These are phyloP conservation scores for Lordiphosa collinella DNA, from an alignment of 1,140 invertebrate species.

Conservation along the genomic window DNA sequence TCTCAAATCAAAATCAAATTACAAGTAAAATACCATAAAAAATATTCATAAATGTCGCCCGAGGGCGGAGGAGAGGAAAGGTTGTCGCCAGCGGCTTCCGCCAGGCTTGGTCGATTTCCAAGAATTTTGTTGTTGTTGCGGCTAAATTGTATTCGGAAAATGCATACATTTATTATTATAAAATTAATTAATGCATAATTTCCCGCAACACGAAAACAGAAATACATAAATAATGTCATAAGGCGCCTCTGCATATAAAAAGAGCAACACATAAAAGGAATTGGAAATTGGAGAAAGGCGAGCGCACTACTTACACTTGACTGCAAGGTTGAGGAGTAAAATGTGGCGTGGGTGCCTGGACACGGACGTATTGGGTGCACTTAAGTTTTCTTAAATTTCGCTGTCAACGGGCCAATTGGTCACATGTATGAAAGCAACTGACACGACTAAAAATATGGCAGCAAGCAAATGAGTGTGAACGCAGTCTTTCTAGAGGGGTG, in stretches of 20 bases:
- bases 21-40: conserved; percentile 12
- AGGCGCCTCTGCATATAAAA: not conserved
- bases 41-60: conserved; percentile 1
- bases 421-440: too few species aligned
- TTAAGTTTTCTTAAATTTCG: too few species aligned
- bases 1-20: conserved; percentile 20
- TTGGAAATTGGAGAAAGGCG: not conserved
- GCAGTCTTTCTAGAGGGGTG: too few species aligned
- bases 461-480: too few species aligned
- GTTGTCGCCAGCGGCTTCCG: conserved; percentile 8
- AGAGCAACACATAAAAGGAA: not conserved
- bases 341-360: too few species aligned
- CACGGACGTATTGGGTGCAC: too few species aligned
- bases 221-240: conserved; percentile 5
- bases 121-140: not conserved
- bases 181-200: conserved; percentile 14
- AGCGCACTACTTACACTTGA: not conserved
- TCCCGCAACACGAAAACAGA: not conserved
- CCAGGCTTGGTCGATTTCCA: conserved; percentile 3
- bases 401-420: too few species aligned
- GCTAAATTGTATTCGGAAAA: too few species aligned
- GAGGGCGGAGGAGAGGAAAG: not conserved
- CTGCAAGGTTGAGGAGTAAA: not conserved
- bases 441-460: too few species aligned
- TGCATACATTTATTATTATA: conserved; percentile 5